Percentiles rank a stretch among this genome's conserved stretches.
Conservation (phyloP, 2,113 vertebrate species). For the Jacana jacana region DNA sequence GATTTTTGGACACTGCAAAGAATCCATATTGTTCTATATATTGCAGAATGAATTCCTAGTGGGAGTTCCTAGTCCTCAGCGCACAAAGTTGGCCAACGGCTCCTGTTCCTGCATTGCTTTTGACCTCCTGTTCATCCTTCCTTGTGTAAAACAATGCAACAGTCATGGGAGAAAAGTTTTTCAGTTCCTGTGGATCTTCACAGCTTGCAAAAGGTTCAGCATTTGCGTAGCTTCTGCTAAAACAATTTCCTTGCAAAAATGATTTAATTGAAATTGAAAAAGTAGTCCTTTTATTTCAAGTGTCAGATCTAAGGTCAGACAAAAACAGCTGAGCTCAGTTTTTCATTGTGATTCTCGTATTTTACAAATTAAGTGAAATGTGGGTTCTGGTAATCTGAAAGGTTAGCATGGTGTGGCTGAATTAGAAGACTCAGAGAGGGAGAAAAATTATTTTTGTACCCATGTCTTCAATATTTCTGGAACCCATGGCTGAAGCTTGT, state of each 20-base stretch:
- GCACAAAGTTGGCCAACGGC: background rate
- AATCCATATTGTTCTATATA: background rate
- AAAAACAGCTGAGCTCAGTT: background rate
- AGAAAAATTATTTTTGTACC: background rate
- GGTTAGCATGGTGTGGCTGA: background rate
- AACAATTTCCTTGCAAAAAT: conserved; percentile 28
- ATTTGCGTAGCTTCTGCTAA: background rate
- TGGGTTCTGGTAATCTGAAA: background rate
- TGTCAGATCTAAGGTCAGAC: background rate
- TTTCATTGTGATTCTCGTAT: background rate
- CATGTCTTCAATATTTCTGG: fast-evolving
- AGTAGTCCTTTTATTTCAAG: background rate
- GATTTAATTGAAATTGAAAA: background rate
- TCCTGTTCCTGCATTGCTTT: conserved; percentile 16
- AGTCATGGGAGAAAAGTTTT: conserved; percentile 6
- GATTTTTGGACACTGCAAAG: background rate
- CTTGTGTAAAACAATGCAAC: conserved; percentile 11
- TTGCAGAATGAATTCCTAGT: background rate
- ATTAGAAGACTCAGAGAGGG: background rate
- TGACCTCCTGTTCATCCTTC: conserved; percentile 26
- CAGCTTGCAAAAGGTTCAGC: background rate
- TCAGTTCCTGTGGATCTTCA: conserved; percentile 42
- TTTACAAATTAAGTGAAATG: background rate
- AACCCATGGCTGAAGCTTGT: background rate
- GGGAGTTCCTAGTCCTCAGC: background rate